Percentiles rank a stretch among this genome's conserved stretches.
Evolutionary conservation across 2,888 invertebrate species (phyloP).

Genomic region (Ectemnius continuus): DNA sequence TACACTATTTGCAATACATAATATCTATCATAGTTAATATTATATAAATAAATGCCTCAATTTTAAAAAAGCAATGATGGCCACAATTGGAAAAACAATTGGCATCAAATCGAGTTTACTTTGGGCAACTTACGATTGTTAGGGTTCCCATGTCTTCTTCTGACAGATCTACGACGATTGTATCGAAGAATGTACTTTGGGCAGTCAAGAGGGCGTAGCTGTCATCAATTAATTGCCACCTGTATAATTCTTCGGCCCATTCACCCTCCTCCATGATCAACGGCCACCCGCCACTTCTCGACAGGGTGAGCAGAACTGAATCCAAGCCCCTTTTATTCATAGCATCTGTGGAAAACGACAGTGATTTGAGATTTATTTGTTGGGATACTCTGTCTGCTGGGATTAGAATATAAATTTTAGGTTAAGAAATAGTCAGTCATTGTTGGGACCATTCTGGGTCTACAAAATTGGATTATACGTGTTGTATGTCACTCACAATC

Average conservation of each 20-base stretch:
- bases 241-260: conserved; percentile 56
- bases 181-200: conserved; percentile 33
- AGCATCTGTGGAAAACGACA: conserved; percentile 31
- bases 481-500: no score
- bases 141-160: neutral
- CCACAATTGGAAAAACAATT: no score
- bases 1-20: no score
- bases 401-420: neutral
- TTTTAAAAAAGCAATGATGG: no score
- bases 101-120: no score
- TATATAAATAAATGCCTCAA: no score
- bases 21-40: no score
- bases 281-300: conserved; percentile 64
- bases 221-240: conserved; percentile 62
- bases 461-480: no score
- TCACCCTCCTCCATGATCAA: conserved; percentile 61
- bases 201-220: conserved; percentile 50
- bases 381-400: no score
- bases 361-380: neutral
- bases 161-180: neutral
- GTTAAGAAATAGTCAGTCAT: neutral
- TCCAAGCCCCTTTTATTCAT: conserved; percentile 52
- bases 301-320: conserved; percentile 57
- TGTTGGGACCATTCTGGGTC: no score
- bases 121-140: conserved; percentile 6